Evolutionary conservation across 2,113 vertebrate genomes (phyloP).

Genomic region (Elachura formosa): DNA sequence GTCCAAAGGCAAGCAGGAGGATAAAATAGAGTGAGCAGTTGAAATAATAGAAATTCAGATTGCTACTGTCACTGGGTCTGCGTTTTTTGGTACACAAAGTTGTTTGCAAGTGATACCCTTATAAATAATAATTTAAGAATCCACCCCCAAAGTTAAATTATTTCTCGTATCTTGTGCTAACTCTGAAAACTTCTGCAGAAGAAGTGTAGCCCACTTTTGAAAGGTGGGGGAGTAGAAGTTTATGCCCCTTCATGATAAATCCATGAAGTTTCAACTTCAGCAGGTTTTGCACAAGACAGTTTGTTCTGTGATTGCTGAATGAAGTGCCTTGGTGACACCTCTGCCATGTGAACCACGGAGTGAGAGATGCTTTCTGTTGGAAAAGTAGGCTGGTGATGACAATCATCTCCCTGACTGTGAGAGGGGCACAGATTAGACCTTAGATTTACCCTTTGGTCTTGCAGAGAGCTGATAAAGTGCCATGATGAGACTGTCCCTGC

Average conservation of each 20-base stretch:
- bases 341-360: fast-evolving
- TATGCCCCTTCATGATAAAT: neutral
- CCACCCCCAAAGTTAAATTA: neutral
- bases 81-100: neutral
- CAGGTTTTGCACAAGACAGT: neutral
- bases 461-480: neutral
- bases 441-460: neutral
- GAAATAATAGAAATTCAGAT: neutral
- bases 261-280: neutral
- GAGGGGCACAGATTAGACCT: neutral
- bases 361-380: neutral
- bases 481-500: neutral
- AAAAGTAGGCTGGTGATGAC: neutral
- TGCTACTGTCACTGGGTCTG: neutral
- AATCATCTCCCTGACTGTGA: neutral
- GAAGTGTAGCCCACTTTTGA: neutral
- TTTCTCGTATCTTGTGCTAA: neutral
- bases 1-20: neutral
- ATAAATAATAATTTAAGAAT: neutral
- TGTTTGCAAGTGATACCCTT: neutral
- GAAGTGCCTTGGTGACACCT: neutral
- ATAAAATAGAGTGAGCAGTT: neutral
- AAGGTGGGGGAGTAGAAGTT: neutral
- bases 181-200: neutral
- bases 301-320: neutral